These are phyloP conservation scores for Aricia agestis DNA, from an alignment of 1,140 invertebrate genomes.

Conservation along the genomic window DNA sequence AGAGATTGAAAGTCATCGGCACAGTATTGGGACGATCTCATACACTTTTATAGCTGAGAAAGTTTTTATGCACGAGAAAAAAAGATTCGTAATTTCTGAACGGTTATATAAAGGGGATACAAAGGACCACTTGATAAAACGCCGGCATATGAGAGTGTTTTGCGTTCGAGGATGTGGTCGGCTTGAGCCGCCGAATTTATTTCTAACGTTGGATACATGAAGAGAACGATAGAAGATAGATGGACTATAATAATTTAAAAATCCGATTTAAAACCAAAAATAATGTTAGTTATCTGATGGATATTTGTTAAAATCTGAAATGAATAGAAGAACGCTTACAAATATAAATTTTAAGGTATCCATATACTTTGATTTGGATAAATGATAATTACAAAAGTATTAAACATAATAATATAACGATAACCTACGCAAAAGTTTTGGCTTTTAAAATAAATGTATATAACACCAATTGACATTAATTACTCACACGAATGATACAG, in stretches of 20 bases:
- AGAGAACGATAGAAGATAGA: neutral
- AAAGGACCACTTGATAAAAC: conserved; percentile 13
- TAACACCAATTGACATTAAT: neutral
- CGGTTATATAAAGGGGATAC: conserved; percentile 19
- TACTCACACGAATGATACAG: neutral
- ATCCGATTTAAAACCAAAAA: neutral
- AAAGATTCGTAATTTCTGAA: conserved; percentile 51
- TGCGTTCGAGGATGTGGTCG: neutral
- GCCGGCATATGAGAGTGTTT: neutral
- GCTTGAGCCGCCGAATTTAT: neutral
- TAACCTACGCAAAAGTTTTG: neutral
- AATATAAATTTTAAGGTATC: too few relatives aligned
- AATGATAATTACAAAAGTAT: too few relatives aligned
- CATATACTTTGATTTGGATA: too few relatives aligned
- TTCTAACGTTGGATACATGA: neutral
- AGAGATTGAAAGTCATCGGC: conserved; percentile 71
- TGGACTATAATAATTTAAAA: neutral
- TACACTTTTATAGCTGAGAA: conserved; percentile 67
- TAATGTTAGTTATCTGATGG: neutral
- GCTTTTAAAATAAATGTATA: neutral
- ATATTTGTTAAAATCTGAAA: too few relatives aligned
- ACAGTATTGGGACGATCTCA: conserved; percentile 70
- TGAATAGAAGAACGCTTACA: too few relatives aligned
- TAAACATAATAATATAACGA: too few relatives aligned
- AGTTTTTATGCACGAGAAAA: conserved; percentile 66